Percentiles rank a stretch among this genome's conserved stretches.
Evolutionary conservation across 2,888 invertebrate genomes (phyloP).

Genomic region (Perizoma flavofasciatum): DNA sequence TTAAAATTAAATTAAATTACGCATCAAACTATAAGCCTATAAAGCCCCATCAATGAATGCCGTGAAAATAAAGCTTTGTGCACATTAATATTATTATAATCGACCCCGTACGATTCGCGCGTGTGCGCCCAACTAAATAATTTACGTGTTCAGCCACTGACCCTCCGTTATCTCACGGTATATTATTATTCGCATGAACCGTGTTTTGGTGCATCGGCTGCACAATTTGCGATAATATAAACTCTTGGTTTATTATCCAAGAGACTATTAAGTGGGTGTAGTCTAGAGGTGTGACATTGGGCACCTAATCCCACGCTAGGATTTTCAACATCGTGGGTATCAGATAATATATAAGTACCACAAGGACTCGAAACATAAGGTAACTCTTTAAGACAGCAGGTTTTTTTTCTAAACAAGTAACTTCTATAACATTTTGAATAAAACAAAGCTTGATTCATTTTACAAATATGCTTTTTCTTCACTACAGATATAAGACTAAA

Average conservation of each 20-base stretch:
- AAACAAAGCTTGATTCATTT: too few species aligned
- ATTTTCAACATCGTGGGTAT: too few species aligned
- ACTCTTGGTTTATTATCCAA: neutral
- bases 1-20: too few species aligned
- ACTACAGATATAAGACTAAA: too few species aligned
- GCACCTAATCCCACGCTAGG: too few species aligned
- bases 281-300: too few species aligned
- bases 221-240: slow-evolving; percentile 10
- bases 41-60: slow-evolving; percentile 5
- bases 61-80: slow-evolving; percentile 16
- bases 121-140: slow-evolving; percentile 32
- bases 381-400: too few species aligned
- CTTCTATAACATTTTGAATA: too few species aligned
- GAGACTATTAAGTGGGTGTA: neutral
- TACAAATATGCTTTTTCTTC: too few species aligned
- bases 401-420: too few species aligned
- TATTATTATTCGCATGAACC: slow-evolving; percentile 13
- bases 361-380: too few species aligned
- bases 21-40: neutral
- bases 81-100: slow-evolving; percentile 21
- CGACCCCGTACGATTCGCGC: slow-evolving; percentile 3
- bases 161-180: slow-evolving; percentile 23
- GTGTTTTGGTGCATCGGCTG: slow-evolving; percentile 11
- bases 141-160: slow-evolving; percentile 26
- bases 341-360: too few species aligned